Evolutionary conservation across 2,797 vertebrate species (phyloP).

Genomic region (Bradypodion pumilum): DNA sequence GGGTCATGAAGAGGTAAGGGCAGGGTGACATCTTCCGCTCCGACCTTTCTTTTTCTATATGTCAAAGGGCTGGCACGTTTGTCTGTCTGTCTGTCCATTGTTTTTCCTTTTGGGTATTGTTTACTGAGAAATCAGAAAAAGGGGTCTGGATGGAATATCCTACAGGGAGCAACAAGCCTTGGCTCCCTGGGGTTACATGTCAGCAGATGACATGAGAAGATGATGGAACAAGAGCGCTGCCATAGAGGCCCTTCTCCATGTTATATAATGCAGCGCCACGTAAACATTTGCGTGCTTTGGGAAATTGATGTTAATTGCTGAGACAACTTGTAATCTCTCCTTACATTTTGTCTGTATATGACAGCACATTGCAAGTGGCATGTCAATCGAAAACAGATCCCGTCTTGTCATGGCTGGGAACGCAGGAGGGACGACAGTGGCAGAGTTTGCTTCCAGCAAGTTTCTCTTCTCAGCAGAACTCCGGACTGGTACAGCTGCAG

Average conservation of each 20-base stretch:
- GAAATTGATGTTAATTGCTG: conserved; percentile 43
- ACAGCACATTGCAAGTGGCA: conserved; percentile 56
- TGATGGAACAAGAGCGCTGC: not conserved
- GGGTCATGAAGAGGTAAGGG: too few species aligned
- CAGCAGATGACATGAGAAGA: not conserved
- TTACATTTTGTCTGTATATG: conserved; percentile 55
- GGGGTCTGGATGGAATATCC: not conserved
- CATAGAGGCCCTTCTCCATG: not conserved
- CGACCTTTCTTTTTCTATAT: too few species aligned
- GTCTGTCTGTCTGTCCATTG: too few species aligned
- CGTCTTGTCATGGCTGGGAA: conserved; percentile 52
- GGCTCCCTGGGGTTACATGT: not conserved
- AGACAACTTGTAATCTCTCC: conserved; percentile 46
- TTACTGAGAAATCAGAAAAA: not conserved
- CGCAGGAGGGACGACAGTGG: not conserved
- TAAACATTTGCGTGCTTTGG: conserved; percentile 20
- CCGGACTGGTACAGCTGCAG: conserved; percentile 60
- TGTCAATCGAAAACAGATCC: conserved; percentile 64
- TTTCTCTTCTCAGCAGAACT: conserved; percentile 62
- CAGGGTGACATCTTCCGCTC: not conserved
- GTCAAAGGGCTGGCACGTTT: too few species aligned
- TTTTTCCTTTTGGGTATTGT: not conserved
- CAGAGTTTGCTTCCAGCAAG: conserved; percentile 61
- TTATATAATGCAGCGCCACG: conserved; percentile 21
- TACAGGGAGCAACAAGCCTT: not conserved